Evolutionary conservation across 2,888 invertebrate species (phyloP).

Genomic region (Cabera pusaria): DNA sequence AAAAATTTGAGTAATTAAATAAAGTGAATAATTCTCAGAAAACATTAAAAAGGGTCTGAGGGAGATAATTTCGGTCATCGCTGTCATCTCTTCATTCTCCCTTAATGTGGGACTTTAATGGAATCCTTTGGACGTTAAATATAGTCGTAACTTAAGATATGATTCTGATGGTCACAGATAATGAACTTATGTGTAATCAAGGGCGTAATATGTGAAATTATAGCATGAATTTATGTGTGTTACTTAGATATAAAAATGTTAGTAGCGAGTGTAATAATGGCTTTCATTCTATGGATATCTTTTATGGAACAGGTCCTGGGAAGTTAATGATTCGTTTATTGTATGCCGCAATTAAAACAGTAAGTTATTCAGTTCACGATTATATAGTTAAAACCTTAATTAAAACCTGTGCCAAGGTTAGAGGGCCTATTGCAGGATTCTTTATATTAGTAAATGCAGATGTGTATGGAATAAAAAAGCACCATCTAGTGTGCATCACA

Average conservation of each 20-base stretch:
- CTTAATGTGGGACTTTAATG: slow-evolving; percentile 17
- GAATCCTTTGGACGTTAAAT: slow-evolving; percentile 22
- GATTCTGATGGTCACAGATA: slow-evolving; percentile 29
- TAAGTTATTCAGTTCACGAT: no score
- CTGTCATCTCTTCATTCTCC: slow-evolving; percentile 21
- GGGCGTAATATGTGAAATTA: slow-evolving; percentile 48
- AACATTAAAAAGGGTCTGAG: slow-evolving; percentile 23
- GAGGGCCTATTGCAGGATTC: no score
- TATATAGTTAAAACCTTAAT: no score
- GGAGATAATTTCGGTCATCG: slow-evolving; percentile 21
- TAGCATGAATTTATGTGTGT: slow-evolving; percentile 46
- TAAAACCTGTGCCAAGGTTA: no score
- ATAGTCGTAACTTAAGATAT: slow-evolving; percentile 22
- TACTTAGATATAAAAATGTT: slow-evolving; percentile 46
- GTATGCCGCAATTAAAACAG: no score
- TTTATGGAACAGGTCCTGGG: no score
- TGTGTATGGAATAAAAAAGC: no score
- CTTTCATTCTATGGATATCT: no score
- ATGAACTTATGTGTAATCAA: slow-evolving; percentile 47
- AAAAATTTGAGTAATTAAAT: slow-evolving; percentile 19
- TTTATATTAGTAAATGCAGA: no score
- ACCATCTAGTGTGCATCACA: no score
- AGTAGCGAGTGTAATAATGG: no score
- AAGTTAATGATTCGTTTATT: no score
- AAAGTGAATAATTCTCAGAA: slow-evolving; percentile 18